Percentiles rank a stretch among this genome's conserved stretches.
phyloP scores from a whole-genome alignment of 2,113 vertebrate species.

The Cebus imitator region DNA sequence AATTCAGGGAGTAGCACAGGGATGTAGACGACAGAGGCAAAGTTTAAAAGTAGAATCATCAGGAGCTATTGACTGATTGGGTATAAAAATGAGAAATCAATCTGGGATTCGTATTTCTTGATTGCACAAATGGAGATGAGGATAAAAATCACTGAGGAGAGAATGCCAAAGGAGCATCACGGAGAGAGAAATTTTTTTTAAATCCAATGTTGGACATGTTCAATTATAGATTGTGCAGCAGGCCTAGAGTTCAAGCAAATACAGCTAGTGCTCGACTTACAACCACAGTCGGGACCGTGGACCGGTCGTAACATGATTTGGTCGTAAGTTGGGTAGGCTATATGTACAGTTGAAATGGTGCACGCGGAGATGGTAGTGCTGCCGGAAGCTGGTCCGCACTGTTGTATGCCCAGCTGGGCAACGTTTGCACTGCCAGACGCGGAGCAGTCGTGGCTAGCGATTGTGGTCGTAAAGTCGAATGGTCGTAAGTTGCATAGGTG shows the following conservation, averaged over 20 bases:
- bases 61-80: not conserved
- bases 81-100: not conserved
- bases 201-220: not conserved
- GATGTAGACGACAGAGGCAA: not conserved
- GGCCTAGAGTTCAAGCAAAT: not conserved
- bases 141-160: not conserved
- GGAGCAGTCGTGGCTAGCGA: no score
- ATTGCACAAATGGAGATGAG: not conserved
- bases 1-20: not conserved
- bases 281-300: no score
- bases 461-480: no score
- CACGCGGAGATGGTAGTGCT: no score
- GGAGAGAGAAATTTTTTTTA: not conserved
- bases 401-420: no score
- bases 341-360: no score
- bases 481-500: no score
- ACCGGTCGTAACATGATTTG: no score
- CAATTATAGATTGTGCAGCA: not conserved
- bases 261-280: no score
- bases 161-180: not conserved
- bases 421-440: no score
- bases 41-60: not conserved
- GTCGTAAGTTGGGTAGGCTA: no score
- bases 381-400: no score
- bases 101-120: not conserved